phyloP scores from a whole-genome alignment of 2,888 invertebrate species.

The Pristionchus mayeri region DNA sequence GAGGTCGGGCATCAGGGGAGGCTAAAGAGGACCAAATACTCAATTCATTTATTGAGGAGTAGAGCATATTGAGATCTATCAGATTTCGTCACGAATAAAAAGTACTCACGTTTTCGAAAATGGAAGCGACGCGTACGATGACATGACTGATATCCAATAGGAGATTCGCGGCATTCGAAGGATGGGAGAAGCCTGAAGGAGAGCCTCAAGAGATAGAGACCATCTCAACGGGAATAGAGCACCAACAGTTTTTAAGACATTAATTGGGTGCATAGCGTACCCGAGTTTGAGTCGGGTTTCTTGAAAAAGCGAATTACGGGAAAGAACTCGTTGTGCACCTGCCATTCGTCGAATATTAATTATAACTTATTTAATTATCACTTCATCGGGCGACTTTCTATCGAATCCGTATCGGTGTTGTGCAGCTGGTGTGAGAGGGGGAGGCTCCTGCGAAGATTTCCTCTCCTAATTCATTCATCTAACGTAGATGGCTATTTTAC shows the following conservation, averaged over 20 bases:
- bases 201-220: too few relatives aligned
- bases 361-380: background rate
- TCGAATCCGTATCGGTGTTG: conserved; percentile 10
- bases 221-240: too few relatives aligned
- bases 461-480: too few relatives aligned
- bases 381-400: background rate
- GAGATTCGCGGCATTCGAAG: conserved; percentile 29
- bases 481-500: too few relatives aligned
- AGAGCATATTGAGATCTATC: too few relatives aligned
- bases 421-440: background rate
- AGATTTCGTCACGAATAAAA: background rate
- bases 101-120: conserved; percentile 39
- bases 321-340: conserved; percentile 30
- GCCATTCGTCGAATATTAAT: background rate
- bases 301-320: conserved; percentile 23
- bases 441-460: conserved; percentile 12
- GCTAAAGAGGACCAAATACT: conserved; percentile 29
- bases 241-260: too few relatives aligned
- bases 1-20: conserved; percentile 28
- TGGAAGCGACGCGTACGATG: conserved; percentile 1
- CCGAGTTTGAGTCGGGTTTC: conserved; percentile 17
- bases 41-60: background rate
- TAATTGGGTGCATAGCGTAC: too few relatives aligned
- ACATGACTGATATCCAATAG: conserved; percentile 2
- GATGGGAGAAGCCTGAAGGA: background rate